These are phyloP conservation scores for Conopomorpha cramerella DNA, from an alignment of 1,140 invertebrate genomes.

Conservation along the genomic window DNA sequence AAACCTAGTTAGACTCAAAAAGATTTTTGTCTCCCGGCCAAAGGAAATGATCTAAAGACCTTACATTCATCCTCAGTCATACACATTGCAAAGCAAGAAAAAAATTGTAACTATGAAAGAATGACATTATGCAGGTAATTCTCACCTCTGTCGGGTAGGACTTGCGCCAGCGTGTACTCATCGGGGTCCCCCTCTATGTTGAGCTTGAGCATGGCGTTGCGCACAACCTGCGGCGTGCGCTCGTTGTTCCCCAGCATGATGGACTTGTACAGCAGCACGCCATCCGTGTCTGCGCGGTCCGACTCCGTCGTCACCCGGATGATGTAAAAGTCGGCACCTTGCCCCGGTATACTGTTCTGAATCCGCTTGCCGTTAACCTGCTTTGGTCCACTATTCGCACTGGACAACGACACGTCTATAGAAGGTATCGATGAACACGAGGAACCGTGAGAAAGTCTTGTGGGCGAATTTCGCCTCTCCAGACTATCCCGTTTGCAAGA, in stretches of 20 bases:
- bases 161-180: slow-evolving; percentile 87
- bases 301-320: slow-evolving; percentile 90
- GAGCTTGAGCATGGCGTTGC: slow-evolving; percentile 93
- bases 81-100: too few relatives aligned
- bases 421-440: slow-evolving; percentile 79
- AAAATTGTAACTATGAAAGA: too few relatives aligned
- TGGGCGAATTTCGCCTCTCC: slow-evolving; percentile 74
- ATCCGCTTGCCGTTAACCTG: slow-evolving; percentile 43
- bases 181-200: slow-evolving; percentile 88
- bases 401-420: slow-evolving; percentile 72
- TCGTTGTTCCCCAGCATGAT: slow-evolving; percentile 95
- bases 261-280: slow-evolving; percentile 88
- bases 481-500: slow-evolving; percentile 73
- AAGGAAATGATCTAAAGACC: too few relatives aligned
- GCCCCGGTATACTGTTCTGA: slow-evolving; percentile 63
- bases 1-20: too few relatives aligned
- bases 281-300: slow-evolving; percentile 81
- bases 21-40: too few relatives aligned
- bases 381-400: slow-evolving; percentile 58
- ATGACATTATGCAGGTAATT: too few relatives aligned
- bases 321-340: slow-evolving; percentile 85
- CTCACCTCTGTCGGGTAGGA: slow-evolving; percentile 84
- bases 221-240: slow-evolving; percentile 89
- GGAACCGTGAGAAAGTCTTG: slow-evolving; percentile 77
- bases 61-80: too few relatives aligned